These are phyloP conservation scores for Cacatua alba DNA, from an alignment of 2,113 vertebrate species.

Conservation along the genomic window DNA sequence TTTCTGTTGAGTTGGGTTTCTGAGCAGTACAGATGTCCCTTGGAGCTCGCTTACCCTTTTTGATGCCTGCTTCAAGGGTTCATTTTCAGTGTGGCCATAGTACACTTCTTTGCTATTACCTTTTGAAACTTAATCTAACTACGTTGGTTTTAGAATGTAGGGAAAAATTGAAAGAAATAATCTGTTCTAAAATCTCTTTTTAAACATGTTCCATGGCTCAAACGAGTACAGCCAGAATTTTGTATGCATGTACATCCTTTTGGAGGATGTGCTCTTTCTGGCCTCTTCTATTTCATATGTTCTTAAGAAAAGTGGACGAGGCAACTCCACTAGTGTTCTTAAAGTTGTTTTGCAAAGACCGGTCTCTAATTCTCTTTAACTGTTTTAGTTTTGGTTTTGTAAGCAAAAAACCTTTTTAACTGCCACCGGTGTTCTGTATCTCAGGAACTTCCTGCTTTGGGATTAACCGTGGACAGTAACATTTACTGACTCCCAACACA, in stretches of 20 bases:
- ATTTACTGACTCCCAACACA: background rate
- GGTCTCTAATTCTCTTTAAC: background rate
- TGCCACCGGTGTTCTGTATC: background rate
- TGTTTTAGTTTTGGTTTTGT: background rate
- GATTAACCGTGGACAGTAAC: background rate
- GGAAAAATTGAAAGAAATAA: background rate
- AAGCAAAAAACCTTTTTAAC: background rate
- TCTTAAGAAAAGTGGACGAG: background rate
- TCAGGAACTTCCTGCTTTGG: background rate
- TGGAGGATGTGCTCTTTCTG: background rate
- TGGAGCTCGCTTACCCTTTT: conserved; percentile 38
- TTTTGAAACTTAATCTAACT: background rate
- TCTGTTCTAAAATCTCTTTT: background rate
- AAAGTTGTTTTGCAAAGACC: background rate
- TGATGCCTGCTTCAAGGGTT: background rate
- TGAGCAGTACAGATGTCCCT: conserved; percentile 65
- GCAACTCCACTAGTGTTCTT: background rate
- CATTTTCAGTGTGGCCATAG: conserved; percentile 8
- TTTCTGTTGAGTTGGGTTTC: conserved; percentile 57
- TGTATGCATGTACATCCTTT: background rate
- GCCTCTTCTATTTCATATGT: background rate
- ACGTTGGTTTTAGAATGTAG: background rate
- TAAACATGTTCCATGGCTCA: background rate
- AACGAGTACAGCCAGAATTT: background rate
- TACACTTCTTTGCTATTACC: background rate